A percentile compares a stretch with the other conserved stretches of the same genome.
Conservation (phyloP, 2,797 vertebrate genomes). For the Anomalospiza imberbis region DNA sequence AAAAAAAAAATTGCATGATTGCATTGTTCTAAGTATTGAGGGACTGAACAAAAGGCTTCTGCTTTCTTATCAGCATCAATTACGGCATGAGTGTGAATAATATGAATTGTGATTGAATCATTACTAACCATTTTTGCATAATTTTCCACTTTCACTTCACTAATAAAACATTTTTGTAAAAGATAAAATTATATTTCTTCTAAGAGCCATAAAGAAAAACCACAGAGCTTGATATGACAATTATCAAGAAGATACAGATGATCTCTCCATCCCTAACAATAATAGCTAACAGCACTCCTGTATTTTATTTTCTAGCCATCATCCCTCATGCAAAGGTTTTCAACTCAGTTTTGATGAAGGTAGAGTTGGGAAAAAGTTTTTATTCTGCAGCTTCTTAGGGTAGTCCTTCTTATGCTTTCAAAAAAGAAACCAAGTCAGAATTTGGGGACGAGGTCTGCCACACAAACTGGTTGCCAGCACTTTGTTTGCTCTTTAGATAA, state of each 20-base stretch:
- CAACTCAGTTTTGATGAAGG: neutral
- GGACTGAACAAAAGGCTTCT: constrained; percentile 41
- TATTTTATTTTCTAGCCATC: neutral
- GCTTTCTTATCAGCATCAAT: constrained; percentile 48
- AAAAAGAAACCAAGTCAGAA: neutral
- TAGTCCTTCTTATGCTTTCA: neutral
- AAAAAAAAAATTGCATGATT: constrained; percentile 18
- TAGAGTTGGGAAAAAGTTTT: neutral
- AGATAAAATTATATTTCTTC: constrained; percentile 10
- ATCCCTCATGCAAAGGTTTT: neutral
- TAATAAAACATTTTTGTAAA: neutral
- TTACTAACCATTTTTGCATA: constrained; percentile 38
- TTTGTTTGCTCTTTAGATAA: neutral
- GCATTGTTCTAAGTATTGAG: constrained; percentile 35
- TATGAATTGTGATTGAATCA: constrained; percentile 37
- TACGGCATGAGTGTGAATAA: constrained; percentile 12
- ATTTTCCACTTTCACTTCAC: constrained; percentile 18
- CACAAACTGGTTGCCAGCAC: neutral
- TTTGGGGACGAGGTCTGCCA: neutral
- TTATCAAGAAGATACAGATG: neutral
- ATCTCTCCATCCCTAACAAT: neutral
- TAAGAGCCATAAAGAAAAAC: neutral
- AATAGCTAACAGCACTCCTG: neutral
- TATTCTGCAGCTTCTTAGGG: neutral
- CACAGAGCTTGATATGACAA: neutral